Conservation (phyloP, 2,113 vertebrate genomes). For the Crotalus tigris region DNA sequence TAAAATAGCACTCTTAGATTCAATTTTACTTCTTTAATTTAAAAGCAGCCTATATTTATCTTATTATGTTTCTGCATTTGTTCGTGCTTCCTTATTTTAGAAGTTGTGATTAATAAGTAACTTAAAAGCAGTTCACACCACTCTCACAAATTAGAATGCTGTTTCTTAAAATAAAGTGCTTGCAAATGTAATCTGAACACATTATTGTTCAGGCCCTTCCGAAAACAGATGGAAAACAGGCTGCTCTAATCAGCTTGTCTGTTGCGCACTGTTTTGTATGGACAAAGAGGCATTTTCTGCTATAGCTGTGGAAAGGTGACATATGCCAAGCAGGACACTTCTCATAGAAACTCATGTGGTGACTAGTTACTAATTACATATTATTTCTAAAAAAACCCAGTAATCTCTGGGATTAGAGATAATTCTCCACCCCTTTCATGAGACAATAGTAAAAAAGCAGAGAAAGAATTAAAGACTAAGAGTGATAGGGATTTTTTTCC, state of each 20-base stretch:
- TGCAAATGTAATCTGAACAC: slow-evolving; percentile 19
- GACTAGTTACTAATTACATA: not conserved
- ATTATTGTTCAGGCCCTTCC: not conserved
- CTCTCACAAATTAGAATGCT: slow-evolving; percentile 3
- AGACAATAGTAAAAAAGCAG: not conserved
- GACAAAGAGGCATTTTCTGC: not conserved
- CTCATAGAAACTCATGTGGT: not conserved
- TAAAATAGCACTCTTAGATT: not conserved
- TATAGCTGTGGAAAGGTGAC: not conserved
- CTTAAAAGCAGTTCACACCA: slow-evolving; percentile 1
- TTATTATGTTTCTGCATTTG: not conserved
- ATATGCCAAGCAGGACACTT: not conserved
- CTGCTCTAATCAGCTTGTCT: not conserved
- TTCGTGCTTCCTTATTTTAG: not conserved
- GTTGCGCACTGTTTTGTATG: not conserved
- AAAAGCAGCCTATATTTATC: not conserved
- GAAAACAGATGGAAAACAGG: not conserved
- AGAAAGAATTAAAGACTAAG: not conserved
- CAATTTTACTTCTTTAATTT: not conserved
- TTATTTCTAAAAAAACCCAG: not conserved
- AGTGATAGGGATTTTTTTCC: not conserved
- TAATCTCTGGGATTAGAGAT: not conserved
- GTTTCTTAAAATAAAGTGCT: slow-evolving; percentile 19
- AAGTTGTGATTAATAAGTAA: slow-evolving; percentile 8
- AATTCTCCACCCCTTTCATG: not conserved